Percentiles rank a stretch among this genome's conserved stretches.
These are phyloP conservation scores for Ctena decussata DNA, from an alignment of 2,888 invertebrate species.

Conservation along the genomic window DNA sequence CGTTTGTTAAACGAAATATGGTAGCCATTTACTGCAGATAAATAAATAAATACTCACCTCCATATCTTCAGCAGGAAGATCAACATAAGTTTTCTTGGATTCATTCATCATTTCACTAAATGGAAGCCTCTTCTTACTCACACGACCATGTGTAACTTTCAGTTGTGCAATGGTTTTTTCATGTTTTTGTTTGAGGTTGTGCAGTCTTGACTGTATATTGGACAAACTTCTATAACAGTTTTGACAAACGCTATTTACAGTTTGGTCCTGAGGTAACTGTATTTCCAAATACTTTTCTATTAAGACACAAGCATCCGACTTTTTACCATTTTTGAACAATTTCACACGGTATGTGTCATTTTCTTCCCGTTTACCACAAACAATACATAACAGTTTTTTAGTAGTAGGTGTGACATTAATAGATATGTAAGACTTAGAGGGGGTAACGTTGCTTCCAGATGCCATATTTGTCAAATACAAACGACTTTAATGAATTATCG, in stretches of 20 bases:
- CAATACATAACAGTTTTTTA: not conserved
- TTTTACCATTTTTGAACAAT: not conserved
- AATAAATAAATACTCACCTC: too few relatives aligned
- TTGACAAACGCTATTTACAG: not conserved
- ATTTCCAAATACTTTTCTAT: not conserved
- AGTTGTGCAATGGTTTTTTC: too few relatives aligned
- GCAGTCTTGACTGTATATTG: too few relatives aligned
- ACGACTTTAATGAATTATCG: too few relatives aligned
- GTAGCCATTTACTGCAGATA: too few relatives aligned
- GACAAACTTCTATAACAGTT: not conserved
- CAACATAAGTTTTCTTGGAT: not conserved
- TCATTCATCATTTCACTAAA: not conserved
- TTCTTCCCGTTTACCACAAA: not conserved
- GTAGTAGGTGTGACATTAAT: not conserved
- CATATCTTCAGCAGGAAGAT: not conserved
- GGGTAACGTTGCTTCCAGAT: not conserved
- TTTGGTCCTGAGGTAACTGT: not conserved
- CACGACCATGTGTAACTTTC: not conserved
- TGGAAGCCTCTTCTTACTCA: not conserved
- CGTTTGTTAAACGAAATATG: too few relatives aligned
- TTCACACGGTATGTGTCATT: not conserved
- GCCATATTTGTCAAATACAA: not conserved
- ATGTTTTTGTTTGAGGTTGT: not conserved
- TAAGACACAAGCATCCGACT: not conserved
- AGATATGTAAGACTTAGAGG: not conserved